Base-by-base conservation (phyloP, 2,888 invertebrate genomes). In the Odontomyia ornata region DNA sequence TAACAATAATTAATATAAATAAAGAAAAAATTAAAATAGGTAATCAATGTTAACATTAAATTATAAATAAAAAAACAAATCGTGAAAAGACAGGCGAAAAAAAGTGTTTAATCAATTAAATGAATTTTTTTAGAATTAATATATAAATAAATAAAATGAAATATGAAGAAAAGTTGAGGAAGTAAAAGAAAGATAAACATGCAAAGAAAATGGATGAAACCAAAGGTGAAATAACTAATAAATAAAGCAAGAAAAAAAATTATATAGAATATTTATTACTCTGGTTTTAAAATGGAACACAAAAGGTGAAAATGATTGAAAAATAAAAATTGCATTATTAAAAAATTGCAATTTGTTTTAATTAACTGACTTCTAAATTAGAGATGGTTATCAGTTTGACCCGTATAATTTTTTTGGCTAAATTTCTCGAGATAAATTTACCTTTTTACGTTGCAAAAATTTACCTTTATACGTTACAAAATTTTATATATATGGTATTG, bases 21-120 rank as follows among this genome's bases (percentile, higher is more conserved):
- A 15, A 47, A 69, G 1, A 46, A 69, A 69, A 69, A 69, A n/a
- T 69, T 30, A 69, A 73, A 56, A 73, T 73, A 73, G 73, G 73
- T 73, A 73, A 73, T 73, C 73, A 73, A 73, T 73, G 73, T 73
- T 73, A 73, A 73, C 73, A 73, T 73, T 73, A 73, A 73, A 57
- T 46, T 67, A 46, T 47, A 47, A 69, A 69, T 23, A 15, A 46
- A 69, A 25, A 69, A 43, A 47, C 46, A 69, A 69, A 30, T 46
- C 25, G 47, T 69, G 36, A 56, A 72, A 72, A 52, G 27, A 36
- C 73, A 73, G 57, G 43, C 57, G 57, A 57, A 57, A 28, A 36
- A 25, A 71, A 71, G 11, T 60, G 73, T 73, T 73, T 73, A 73
- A 73, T 73, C 73, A 73, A 73, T 73, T 73, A 73, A 73, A 36